Base-by-base conservation (phyloP, 2,797 vertebrate species). In the Erethizon dorsatum region DNA sequence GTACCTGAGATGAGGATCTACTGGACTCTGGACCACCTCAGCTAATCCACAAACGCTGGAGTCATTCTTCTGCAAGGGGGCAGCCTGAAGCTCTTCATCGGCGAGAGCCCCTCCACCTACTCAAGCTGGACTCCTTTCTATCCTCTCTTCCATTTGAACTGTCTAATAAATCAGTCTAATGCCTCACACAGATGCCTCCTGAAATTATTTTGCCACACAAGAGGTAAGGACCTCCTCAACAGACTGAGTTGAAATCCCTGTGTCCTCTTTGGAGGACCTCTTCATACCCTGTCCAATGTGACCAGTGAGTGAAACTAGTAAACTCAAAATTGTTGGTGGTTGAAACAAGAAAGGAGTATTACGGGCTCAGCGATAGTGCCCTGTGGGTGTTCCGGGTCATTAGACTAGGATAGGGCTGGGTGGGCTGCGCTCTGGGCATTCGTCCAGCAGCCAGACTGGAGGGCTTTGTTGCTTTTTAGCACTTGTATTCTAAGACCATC, bases 401-500 rank as follows among this genome's bases (percentile, higher is more conserved):
- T n/a, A 28, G 13, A 45, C 9, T n/a, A 31, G 56, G 15, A 14
- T 1, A 37, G 6, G 11, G 9, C 2, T 0, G 0, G 24, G 1
- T 37, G 28, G n/a, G 3, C 22, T 84, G 8, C 26, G 31, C 37
- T 45, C 67, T 7, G 17, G 33, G 13, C 10, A 37, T 4, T 18
- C 17, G 7, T n/a, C 12, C 14, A 52, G 6, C 17, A 71, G 41
- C 18, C 11, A 15, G 24, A 17, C 7, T 47, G 5, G 24, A 17
- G 20, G 50, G 2, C 9, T 11, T 63, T 54, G 24, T 33, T 14
- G 65, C 7, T 17, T 82, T 65, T 22, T 20, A 59, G 47, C 4
- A 28, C 0, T 2, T 20, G 11, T 59, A 63, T 77, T 71, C 56
- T 31, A 22, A 59, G 20, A 56, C 1, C 6, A 1, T 2, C 28